phyloP scores from a whole-genome alignment of 2,113 vertebrate species.

The Procapra przewalskii region DNA sequence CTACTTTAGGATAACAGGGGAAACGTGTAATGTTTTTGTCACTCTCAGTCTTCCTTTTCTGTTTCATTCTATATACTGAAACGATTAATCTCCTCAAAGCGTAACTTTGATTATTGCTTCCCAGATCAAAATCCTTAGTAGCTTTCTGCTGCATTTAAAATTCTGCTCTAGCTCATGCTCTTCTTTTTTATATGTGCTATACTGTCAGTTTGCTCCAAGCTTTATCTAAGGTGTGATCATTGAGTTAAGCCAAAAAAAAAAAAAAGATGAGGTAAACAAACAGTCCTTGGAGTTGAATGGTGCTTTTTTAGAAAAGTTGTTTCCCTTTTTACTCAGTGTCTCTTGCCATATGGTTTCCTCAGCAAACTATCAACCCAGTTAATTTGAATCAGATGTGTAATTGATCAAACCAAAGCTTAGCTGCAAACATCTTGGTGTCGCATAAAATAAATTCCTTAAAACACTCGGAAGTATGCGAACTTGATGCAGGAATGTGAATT shows the following conservation, averaged over 20 bases:
- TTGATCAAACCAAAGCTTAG: not conserved
- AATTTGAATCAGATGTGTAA: conserved; percentile 39
- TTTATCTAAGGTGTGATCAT: not conserved
- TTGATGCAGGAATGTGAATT: not conserved
- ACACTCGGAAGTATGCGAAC: not conserved
- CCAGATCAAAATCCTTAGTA: not conserved
- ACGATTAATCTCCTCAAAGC: not conserved
- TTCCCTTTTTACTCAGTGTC: not conserved
- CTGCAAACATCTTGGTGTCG: conserved; percentile 36
- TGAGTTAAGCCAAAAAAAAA: conserved; percentile 23
- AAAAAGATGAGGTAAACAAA: conserved; percentile 9
- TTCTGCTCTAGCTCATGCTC: not conserved
- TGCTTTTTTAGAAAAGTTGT: not conserved
- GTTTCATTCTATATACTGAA: not conserved
- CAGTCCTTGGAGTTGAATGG: not conserved
- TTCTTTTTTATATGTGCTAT: not conserved
- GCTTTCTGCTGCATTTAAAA: conserved; percentile 18
- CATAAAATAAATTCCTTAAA: conserved; percentile 32
- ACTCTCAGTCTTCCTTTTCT: not conserved
- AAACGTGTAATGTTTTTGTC: not conserved
- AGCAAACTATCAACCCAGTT: not conserved
- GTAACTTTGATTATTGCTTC: not conserved
- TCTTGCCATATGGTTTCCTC: conserved; percentile 13
- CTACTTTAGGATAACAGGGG: not conserved
- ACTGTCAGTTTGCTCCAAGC: not conserved